These are phyloP conservation scores for Syrmaticus mikado DNA, from an alignment of 2,113 vertebrate genomes.

Conservation along the genomic window DNA sequence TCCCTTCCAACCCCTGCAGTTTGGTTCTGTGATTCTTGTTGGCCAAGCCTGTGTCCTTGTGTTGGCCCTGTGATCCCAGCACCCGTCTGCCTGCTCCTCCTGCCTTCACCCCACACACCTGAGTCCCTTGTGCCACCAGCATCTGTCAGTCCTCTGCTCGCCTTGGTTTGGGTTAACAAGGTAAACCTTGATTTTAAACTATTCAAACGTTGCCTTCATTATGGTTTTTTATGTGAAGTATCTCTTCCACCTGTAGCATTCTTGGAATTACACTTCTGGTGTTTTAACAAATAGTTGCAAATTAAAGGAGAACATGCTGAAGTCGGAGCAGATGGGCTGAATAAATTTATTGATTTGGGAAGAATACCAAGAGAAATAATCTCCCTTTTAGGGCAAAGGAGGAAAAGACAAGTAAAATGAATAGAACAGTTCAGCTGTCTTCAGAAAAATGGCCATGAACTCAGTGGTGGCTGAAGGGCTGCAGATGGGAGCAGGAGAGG, in stretches of 20 bases:
- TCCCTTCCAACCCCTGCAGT: neutral
- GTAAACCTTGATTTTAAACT: neutral
- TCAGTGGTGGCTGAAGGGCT: neutral
- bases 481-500: neutral
- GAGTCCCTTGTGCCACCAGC: neutral
- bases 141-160: neutral
- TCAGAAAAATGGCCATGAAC: neutral
- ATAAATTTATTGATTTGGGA: constrained; percentile 12
- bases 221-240: neutral
- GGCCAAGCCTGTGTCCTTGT: neutral
- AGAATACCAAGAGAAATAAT: constrained; percentile 11
- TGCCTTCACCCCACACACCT: rapidly evolving
- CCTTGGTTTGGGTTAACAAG: neutral
- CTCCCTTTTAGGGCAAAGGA: neutral
- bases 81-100: neutral
- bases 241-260: constrained; percentile 29
- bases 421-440: neutral
- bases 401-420: neutral
- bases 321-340: constrained; percentile 52
- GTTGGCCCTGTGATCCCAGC: neutral
- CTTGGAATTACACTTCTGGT: neutral
- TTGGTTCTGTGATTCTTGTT: neutral
- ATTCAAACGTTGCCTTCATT: neutral
- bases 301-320: neutral
- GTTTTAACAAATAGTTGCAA: constrained; percentile 7